A percentile compares a stretch with the other conserved stretches of the same genome.
phyloP scores from a whole-genome alignment of 2,888 invertebrate species.

The Mallateleia sp. region DNA sequence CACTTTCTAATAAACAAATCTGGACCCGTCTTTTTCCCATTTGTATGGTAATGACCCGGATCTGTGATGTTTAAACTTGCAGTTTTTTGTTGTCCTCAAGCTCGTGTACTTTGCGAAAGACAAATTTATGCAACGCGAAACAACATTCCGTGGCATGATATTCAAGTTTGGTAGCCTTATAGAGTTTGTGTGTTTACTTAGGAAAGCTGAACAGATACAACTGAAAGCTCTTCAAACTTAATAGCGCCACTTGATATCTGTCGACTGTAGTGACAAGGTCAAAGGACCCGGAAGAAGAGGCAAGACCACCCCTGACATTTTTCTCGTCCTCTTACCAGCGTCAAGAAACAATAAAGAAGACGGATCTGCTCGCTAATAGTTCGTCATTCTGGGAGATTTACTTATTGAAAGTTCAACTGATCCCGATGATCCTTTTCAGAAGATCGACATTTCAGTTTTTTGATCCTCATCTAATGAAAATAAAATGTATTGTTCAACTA shows the following conservation, averaged over 20 bases:
- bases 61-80: slow-evolving; percentile 3
- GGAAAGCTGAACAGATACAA: slow-evolving; percentile 36
- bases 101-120: neutral
- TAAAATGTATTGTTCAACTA: no score
- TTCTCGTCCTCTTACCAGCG: no score
- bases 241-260: slow-evolving; percentile 26
- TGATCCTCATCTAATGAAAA: no score
- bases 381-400: no score
- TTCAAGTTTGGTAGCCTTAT: slow-evolving; percentile 1
- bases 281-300: neutral
- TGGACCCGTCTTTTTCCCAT: neutral
- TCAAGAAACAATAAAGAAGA: no score
- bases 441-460: no score
- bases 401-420: no score
- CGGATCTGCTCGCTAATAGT: no score
- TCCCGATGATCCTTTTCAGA: no score
- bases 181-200: slow-evolving; percentile 26
- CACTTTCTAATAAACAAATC: slow-evolving; percentile 6
- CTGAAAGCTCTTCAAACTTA: slow-evolving; percentile 43
- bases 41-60: slow-evolving; percentile 28
- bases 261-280: slow-evolving; percentile 12
- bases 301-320: no score
- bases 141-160: slow-evolving; percentile 14
- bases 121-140: slow-evolving; percentile 43
- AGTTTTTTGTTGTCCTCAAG: neutral